Base-by-base conservation (phyloP, 2,113 vertebrate species). In the Neodon shergylaensis region DNA sequence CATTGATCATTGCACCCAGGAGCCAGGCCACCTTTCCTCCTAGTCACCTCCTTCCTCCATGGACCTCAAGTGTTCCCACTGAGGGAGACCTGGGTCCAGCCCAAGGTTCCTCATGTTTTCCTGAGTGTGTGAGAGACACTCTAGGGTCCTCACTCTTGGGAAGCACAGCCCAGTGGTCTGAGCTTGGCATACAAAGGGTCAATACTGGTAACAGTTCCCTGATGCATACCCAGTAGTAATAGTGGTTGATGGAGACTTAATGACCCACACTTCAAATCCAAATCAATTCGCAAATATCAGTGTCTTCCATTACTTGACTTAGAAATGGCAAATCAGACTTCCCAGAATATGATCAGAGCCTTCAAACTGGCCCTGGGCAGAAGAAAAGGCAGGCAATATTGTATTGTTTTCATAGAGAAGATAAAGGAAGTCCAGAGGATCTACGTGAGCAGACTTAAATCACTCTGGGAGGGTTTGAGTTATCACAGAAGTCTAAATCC, bases 381-480 rank as follows among this genome's bases (percentile, higher is more conserved):
- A 70, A 94, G 72, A 68, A 61, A 77, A 94, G 52, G 52, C 65
- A 91, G 68, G 73, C 2, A 39, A 84, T 74, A 66, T 86, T 86
- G 31, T 65, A 36, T 86, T 74, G 28, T 77, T 82, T 93, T 87
- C 28, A 88, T 10, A 84, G 74, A 87, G 4, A 92, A 94, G 78
- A 73, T 66, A 88, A 90, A 95, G 61, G 74, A 95, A 84, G 22
- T 87, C 82, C 44, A 91, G 90, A 95, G 68, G 52, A 73, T 90
- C 65, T 92, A 91, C 47, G 47, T 54, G 81, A 90, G n/a, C 42
- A 73, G 82, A 47, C 61, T 96, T 91, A 93, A 94, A 94, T 96
- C 88, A 81, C 31, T 88, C 54, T 44, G 36, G 54, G 61, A 94
- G 65, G 63, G 72, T 95, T 88, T 94, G 93, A 92, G 42, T 90